Evolutionary conservation across 2,797 vertebrate genomes (phyloP).

Genomic region (Chelmon rostratus): DNA sequence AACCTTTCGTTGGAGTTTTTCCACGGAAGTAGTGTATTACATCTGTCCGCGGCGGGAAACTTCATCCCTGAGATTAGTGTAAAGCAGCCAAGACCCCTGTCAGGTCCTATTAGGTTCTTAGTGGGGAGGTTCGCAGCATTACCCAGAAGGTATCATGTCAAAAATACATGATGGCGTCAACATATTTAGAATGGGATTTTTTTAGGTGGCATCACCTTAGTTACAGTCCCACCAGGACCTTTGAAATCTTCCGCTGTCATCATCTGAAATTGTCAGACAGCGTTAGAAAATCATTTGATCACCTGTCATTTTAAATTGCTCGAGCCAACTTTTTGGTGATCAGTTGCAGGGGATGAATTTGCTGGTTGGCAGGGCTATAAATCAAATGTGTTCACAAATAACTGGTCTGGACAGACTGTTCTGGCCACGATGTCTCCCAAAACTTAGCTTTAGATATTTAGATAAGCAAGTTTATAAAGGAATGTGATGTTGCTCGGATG

Average conservation of each 20-base stretch:
- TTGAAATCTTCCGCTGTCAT: neutral
- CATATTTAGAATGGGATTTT: constrained; percentile 10
- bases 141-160: constrained; percentile 39
- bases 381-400: neutral
- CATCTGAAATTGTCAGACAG: neutral
- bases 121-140: constrained; percentile 26
- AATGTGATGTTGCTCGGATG: neutral
- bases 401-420: neutral
- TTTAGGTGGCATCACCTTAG: neutral
- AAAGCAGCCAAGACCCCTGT: constrained; percentile 48
- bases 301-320: neutral
- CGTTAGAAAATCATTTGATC: neutral
- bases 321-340: neutral
- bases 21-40: constrained; percentile 44
- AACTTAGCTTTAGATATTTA: too few relatives aligned
- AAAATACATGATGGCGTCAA: constrained; percentile 38
- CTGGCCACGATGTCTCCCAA: neutral
- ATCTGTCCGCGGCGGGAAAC: constrained; percentile 43
- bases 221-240: neutral
- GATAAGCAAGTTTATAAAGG: neutral
- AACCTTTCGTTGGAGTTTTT: constrained; percentile 40
- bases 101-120: constrained; percentile 50
- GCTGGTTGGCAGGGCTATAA: neutral
- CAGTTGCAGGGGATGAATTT: neutral
- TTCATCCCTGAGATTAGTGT: constrained; percentile 64